Evolutionary conservation across 2,113 vertebrate species (phyloP), one percentile per base, ranked within the genome.

Genomic region (Tetraodon nigroviridis): DNA sequence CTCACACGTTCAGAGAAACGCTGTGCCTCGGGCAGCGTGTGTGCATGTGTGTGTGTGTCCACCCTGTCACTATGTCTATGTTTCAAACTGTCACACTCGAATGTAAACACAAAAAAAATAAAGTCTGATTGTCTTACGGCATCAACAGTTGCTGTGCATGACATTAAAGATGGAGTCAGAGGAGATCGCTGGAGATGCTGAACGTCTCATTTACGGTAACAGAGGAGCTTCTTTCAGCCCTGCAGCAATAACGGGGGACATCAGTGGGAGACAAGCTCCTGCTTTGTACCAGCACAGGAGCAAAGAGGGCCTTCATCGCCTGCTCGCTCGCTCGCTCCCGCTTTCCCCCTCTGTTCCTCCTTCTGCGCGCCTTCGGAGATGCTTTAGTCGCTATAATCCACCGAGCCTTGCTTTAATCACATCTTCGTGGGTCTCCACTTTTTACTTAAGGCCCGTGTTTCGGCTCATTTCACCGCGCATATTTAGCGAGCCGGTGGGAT

Each of bases 401-500:
- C 79, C 55, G 82, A 84, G 76, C 72, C 70, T 73, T 71, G 80
- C 80, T 85, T 89, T 89, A 86, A 87, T 89, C 84, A 83, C 83
- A 88, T 89, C 81, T 84, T 82, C 63, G 71, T 84, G 80, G 84
- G 79, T 80, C 79, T 83, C 75, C 78, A 80, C 84, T 86, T 88
- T 89, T 89, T 89, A 89, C 89, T 90, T 89, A 89, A 89, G 87
- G 86, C 82, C 80, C 83, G 71, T 82, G 86, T 89, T 90, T 89
- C 85, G 87, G 79, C 87, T 89, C 83, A 87, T 88, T 90, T 89
- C 88, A 83, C 86, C 86, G 80, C 75, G 81, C 86, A 90, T 90
- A 89, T 91, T 90, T 88, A 90, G 87, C 78, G 65, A 87, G 66
- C 72, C 81, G 69, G 82, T 84, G 86, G 86, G 87, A 78, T 65